A percentile compares a stretch with the other conserved stretches of the same genome.
Evolutionary conservation across 2,113 vertebrate genomes (phyloP).

Genomic region (Sus scrofa): T2T-Sscrofa CM000823.6:16967001-16967500

Average conservation of each 20-base stretch:
- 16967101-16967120: slow-evolving; percentile 1
- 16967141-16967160: background rate
- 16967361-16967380: slow-evolving; percentile 59
- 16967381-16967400: too few species aligned
- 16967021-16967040: slow-evolving; percentile 52
- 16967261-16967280: slow-evolving; percentile 43
- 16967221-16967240: slow-evolving; percentile 15
- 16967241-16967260: slow-evolving; percentile 55
- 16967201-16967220: slow-evolving; percentile 20
- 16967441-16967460: too few species aligned
- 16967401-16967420: too few species aligned
- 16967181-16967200: background rate
- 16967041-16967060: slow-evolving; percentile 34
- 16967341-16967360: slow-evolving; percentile 44
- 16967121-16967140: background rate
- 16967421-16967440: too few species aligned
- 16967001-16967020: background rate
- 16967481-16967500: too few species aligned
- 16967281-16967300: slow-evolving; percentile 20
- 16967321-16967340: background rate
- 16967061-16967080: background rate
- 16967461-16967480: too few species aligned
- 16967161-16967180: background rate
- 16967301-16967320: background rate
- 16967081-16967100: slow-evolving; percentile 18